Percentiles rank a stretch among this genome's conserved stretches.
phyloP scores from a whole-genome alignment of 2,888 invertebrate species.

The Pheosia gnoma region DNA sequence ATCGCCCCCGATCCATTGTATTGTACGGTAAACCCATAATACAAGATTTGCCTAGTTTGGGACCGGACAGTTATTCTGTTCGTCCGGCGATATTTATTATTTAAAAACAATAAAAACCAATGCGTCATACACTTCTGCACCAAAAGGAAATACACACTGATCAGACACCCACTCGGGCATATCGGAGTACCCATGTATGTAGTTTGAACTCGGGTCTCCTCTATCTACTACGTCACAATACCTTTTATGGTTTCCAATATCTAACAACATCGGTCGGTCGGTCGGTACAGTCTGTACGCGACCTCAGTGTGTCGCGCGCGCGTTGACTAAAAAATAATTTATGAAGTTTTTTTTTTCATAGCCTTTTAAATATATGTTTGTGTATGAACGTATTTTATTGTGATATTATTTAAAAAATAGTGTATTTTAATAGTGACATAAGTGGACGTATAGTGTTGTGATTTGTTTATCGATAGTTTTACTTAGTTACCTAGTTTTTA shows the following conservation, averaged over 20 bases:
- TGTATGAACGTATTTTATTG: not conserved
- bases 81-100: too few relatives aligned
- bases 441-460: not conserved
- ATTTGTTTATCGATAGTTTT: slow-evolving; percentile 1
- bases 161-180: not conserved
- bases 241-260: slow-evolving; percentile 58
- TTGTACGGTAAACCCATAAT: too few relatives aligned
- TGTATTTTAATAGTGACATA: slow-evolving; percentile 1
- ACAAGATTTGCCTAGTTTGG: too few relatives aligned
- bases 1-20: too few relatives aligned
- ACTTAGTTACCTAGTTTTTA: not conserved
- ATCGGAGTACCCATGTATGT: slow-evolving; percentile 29
- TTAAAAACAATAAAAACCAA: not conserved
- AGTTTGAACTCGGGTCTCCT: slow-evolving; percentile 15
- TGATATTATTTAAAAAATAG: not conserved
- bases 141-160: slow-evolving; percentile 1
- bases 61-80: too few relatives aligned
- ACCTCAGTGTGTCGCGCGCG: slow-evolving; percentile 55
- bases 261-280: slow-evolving; percentile 26
- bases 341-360: slow-evolving; percentile 20
- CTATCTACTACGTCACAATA: slow-evolving; percentile 44
- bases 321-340: slow-evolving; percentile 31
- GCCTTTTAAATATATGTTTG: not conserved
- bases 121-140: not conserved
- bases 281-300: slow-evolving; percentile 62